Conservation (phyloP, 2,888 invertebrate species). For the Orchesellides sinensis region DNA sequence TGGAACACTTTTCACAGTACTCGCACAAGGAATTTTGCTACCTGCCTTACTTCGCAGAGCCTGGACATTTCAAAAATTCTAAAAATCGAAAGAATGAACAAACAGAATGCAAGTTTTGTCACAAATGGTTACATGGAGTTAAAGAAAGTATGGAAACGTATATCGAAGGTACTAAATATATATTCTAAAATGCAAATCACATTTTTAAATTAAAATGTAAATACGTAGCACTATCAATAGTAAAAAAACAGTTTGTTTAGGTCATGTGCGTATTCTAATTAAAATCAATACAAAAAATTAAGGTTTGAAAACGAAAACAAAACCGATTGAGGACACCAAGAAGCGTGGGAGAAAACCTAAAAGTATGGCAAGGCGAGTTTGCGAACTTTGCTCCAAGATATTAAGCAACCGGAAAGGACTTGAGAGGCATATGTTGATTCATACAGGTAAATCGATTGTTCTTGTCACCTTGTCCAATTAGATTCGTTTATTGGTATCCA, state of each 20-base stretch:
- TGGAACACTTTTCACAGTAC: slow-evolving; percentile 19
- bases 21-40: slow-evolving; percentile 24
- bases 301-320: not conserved
- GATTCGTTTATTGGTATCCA: too few relatives aligned
- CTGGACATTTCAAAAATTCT: not conserved
- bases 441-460: slow-evolving; percentile 51
- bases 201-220: not conserved
- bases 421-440: slow-evolving; percentile 54
- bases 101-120: slow-evolving; percentile 17
- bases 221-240: too few relatives aligned
- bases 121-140: slow-evolving; percentile 25
- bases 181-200: not conserved
- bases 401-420: slow-evolving; percentile 49
- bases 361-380: slow-evolving; percentile 23
- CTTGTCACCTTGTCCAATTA: too few relatives aligned
- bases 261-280: not conserved
- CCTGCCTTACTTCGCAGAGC: slow-evolving; percentile 28
- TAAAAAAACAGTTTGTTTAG: too few relatives aligned
- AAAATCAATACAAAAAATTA: not conserved
- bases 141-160: slow-evolving; percentile 2
- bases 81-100: not conserved
- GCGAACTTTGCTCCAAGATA: slow-evolving; percentile 50
- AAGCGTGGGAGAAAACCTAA: slow-evolving; percentile 25
- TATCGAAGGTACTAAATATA: slow-evolving; percentile 25
- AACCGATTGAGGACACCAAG: not conserved